Evolutionary conservation across 2,888 invertebrate genomes (phyloP).

Genomic region (Catotricha subobsoleta): DNA sequence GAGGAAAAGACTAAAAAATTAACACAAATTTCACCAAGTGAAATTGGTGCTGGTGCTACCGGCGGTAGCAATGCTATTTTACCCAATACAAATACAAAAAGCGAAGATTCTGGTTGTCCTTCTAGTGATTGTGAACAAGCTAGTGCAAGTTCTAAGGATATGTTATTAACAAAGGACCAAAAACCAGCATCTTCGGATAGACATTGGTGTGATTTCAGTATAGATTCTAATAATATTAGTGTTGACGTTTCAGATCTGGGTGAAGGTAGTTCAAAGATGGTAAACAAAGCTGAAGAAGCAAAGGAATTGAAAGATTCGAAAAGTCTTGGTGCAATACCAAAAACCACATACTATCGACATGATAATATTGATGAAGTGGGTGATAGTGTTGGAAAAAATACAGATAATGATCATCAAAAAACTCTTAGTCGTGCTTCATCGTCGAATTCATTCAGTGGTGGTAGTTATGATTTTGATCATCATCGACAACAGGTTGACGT

Average conservation of each 20-base stretch:
- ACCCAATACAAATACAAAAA: constrained; percentile 15
- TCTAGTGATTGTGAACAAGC: constrained; percentile 37
- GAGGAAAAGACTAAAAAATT: neutral
- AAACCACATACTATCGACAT: constrained; percentile 13
- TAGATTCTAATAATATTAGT: constrained; percentile 5
- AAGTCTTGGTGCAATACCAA: constrained; percentile 16
- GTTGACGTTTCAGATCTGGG: constrained; percentile 4
- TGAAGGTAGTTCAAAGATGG: neutral
- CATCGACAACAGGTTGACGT: constrained; percentile 15
- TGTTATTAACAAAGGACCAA: constrained; percentile 32
- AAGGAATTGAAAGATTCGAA: constrained; percentile 9
- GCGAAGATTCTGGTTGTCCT: constrained; percentile 32
- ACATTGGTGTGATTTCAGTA: constrained; percentile 7
- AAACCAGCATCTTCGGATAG: constrained; percentile 14
- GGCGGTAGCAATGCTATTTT: neutral
- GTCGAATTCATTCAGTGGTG: constrained; percentile 35
- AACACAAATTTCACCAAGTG: neutral
- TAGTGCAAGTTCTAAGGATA: constrained; percentile 53
- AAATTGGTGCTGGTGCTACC: neutral
- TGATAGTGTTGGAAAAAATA: constrained; percentile 23
- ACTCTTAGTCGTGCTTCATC: constrained; percentile 38
- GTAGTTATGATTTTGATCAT: constrained; percentile 23
- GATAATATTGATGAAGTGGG: constrained; percentile 30
- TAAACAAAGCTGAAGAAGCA: neutral
- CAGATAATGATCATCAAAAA: constrained; percentile 32